These are phyloP conservation scores for Geopemphigus sp. DNA, from an alignment of 1,140 invertebrate species.

Conservation along the genomic window DNA sequence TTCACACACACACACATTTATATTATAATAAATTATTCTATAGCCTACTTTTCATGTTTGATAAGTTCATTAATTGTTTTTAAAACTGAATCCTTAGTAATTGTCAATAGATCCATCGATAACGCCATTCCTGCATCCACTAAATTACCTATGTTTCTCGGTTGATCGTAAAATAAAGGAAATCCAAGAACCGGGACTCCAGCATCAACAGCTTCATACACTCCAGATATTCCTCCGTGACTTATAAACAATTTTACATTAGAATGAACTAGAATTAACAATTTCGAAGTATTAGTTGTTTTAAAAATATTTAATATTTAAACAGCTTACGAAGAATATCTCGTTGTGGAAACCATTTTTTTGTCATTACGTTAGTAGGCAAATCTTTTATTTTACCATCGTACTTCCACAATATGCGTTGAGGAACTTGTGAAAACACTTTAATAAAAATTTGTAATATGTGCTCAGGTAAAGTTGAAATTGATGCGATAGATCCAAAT, in stretches of 20 bases:
- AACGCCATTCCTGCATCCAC: conserved; percentile 11
- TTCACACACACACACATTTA: too few species aligned
- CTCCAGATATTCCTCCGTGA: conserved; percentile 64
- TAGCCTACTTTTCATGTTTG: not conserved
- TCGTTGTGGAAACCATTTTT: conserved; percentile 66
- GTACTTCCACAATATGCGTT: conserved; percentile 65
- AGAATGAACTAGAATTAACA: conserved; percentile 57
- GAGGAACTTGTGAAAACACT: conserved; percentile 61
- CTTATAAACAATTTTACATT: conserved; percentile 61
- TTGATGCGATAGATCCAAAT: conserved; percentile 61
- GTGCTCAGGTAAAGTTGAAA: conserved; percentile 58
- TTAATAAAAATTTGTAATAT: conserved; percentile 62
- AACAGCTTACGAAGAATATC: conserved; percentile 60
- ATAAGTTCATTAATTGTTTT: not conserved
- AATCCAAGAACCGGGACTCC: conserved; percentile 61
- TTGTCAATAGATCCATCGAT: not conserved
- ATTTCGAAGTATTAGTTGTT: not conserved
- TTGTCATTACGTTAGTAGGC: conserved; percentile 61
- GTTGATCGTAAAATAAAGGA: conserved; percentile 56
- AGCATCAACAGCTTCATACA: conserved; percentile 61
- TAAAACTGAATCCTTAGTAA: not conserved
- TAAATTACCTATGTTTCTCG: conserved; percentile 7
- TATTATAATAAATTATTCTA: not conserved
- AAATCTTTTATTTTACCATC: conserved; percentile 59
- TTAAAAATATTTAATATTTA: not conserved